Evolutionary conservation across 2,113 vertebrate genomes (phyloP).

Genomic region (Chlorocebus sabaeus): DNA sequence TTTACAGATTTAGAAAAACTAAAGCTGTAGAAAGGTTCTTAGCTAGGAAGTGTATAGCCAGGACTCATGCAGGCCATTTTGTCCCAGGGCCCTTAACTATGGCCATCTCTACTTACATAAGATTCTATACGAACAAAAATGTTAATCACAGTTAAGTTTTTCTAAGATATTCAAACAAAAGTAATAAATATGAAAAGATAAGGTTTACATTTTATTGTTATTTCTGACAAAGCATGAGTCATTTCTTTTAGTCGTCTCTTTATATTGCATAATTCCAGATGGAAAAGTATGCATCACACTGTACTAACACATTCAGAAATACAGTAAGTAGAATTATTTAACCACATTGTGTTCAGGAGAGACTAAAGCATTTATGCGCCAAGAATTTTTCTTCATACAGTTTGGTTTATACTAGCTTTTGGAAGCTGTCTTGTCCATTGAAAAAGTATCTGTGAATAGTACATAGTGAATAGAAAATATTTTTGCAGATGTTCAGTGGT

Average conservation of each 20-base stretch:
- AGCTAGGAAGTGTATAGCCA: background rate
- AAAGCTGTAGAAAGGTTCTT: background rate
- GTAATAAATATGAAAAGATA: background rate
- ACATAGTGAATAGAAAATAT: conserved; percentile 21
- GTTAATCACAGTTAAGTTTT: background rate
- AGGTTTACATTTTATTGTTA: background rate
- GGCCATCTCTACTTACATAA: background rate
- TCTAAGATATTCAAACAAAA: background rate
- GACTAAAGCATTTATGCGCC: conserved; percentile 1
- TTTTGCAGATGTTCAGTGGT: conserved; percentile 58
- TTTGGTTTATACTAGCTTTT: conserved; percentile 38
- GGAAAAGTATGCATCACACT: background rate
- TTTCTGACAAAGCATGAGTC: conserved; percentile 21
- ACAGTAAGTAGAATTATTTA: conserved; percentile 44
- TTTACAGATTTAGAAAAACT: background rate
- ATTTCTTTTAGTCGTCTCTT: background rate
- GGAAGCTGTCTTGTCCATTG: conserved; percentile 42
- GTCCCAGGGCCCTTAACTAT: background rate
- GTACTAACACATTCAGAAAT: background rate
- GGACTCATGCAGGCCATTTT: background rate
- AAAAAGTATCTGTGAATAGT: conserved; percentile 40
- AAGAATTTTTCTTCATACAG: conserved; percentile 52
- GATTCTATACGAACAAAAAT: background rate
- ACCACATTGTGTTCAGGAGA: conserved; percentile 7
- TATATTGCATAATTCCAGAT: background rate